Base-by-base conservation (phyloP, 2,888 invertebrate genomes). In the Agriopis marginaria region DNA sequence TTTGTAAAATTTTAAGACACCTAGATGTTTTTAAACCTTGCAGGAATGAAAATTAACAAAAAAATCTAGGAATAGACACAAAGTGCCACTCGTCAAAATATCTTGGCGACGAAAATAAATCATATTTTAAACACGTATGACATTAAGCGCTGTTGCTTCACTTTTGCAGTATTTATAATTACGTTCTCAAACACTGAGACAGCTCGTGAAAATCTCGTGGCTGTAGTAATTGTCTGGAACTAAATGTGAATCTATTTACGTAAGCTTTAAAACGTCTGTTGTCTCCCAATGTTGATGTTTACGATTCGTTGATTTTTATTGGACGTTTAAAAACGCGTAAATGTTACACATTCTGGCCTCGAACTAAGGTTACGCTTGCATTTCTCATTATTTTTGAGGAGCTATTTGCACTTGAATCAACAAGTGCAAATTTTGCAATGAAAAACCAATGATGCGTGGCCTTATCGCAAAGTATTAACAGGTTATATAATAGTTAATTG, bases 121-220 rank as follows among this genome's bases (percentile, higher is more conserved):
- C 68, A 63, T 59, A 63, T 68, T 60, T 68, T 59, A 63, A 63
- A 63, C 63, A 49, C 59, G 32, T 17, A 47, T 56, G 67, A 63
- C 63, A 66, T 61, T 63, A 9, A 62, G 51, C n/a, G 53, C 8
- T 62, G 23, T 61, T 42, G 6, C 44, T 12, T 17, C 50, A 49
- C 54, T 58, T 55, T 39, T 49, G 53, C 23, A 47, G 23, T 68
- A 32, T 63, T 63, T 68, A 68, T 63, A 67, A 67, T 63, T 58
- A 68, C 9, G 50, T 23, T 11, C 11, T 14, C 10, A 56, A 40
- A 64, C 11, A 11, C 39, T 50, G 17, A 39, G 14, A 49, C 39
- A 44, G 42, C 60, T 64, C 54, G 64, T 55, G 55, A 23, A 14
- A 44, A 55, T 61, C 60, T 50, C 64, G 68, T 61, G 64, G 51